These are phyloP conservation scores for Linepithema humile DNA, from an alignment of 1,140 invertebrate species.

Conservation along the genomic window DNA sequence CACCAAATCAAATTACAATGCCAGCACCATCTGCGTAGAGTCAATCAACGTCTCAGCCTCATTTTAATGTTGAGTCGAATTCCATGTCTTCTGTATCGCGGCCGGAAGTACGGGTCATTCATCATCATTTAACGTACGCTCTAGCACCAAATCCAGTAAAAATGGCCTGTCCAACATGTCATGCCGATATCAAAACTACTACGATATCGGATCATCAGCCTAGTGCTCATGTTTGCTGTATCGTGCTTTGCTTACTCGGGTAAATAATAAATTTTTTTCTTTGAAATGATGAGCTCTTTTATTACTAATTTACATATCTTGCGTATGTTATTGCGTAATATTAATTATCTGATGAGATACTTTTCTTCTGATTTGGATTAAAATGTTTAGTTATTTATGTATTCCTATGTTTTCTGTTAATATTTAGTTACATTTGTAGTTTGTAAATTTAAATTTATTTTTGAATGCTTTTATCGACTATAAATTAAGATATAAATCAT, in stretches of 20 bases:
- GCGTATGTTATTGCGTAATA: neutral
- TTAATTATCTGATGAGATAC: neutral
- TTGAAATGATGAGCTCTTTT: too few relatives aligned
- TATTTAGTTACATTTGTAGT: neutral
- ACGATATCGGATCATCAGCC: constrained; percentile 82
- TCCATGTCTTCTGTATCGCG: constrained; percentile 64
- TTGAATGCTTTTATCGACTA: neutral
- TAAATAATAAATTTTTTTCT: constrained; percentile 57
- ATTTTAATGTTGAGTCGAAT: constrained; percentile 55
- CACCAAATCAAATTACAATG: constrained; percentile 64
- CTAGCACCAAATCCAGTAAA: constrained; percentile 78
- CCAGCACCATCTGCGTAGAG: constrained; percentile 53
- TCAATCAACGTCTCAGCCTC: constrained; percentile 26
- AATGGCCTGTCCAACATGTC: constrained; percentile 81
- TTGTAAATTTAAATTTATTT: neutral
- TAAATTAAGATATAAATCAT: neutral
- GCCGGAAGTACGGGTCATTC: constrained; percentile 75
- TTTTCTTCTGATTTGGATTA: neutral
- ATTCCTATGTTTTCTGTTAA: neutral
- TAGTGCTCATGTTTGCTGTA: constrained; percentile 81
- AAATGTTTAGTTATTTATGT: neutral
- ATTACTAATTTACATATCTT: neutral
- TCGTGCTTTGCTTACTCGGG: constrained; percentile 82
- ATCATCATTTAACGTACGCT: constrained; percentile 73
- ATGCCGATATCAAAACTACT: constrained; percentile 80